Percentiles rank a stretch among this genome's conserved stretches.
These are phyloP conservation scores for Iguana delicatissima DNA, from an alignment of 2,797 vertebrate species.

Conservation along the genomic window DNA sequence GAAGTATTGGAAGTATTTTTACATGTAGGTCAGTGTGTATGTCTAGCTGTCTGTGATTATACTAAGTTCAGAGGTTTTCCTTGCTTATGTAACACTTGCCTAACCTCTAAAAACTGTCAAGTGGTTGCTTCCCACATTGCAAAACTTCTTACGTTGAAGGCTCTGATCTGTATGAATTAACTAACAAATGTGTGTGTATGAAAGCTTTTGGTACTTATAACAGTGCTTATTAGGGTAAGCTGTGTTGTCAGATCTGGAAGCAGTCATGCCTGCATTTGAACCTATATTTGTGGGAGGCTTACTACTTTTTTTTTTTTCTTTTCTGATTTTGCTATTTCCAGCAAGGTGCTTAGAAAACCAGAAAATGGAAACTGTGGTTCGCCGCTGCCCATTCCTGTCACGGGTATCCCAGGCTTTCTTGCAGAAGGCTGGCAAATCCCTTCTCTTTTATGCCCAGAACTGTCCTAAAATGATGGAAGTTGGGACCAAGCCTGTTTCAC, in stretches of 20 bases:
- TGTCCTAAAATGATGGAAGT: constrained; percentile 97
- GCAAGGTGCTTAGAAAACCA: constrained; percentile 48
- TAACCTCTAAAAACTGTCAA: background rate
- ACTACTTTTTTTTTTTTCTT: background rate
- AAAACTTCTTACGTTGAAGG: background rate
- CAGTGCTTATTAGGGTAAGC: background rate
- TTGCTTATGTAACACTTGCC: background rate
- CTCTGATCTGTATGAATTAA: background rate
- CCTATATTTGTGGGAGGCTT: background rate
- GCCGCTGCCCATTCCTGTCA: constrained; percentile 94
- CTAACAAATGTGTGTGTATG: background rate
- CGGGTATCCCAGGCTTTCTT: constrained; percentile 92
- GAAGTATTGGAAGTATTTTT: background rate
- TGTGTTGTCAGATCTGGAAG: background rate
- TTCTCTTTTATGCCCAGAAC: constrained; percentile 91
- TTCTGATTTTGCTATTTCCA: constrained; percentile 7
- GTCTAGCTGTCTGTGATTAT: background rate
- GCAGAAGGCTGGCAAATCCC: constrained; percentile 91
- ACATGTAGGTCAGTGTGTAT: background rate
- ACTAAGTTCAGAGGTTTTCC: background rate
- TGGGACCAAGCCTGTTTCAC: constrained; percentile 82
- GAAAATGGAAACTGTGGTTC: constrained; percentile 91
- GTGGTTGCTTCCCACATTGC: constrained; percentile 2
- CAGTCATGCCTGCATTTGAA: background rate
- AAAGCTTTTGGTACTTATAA: background rate